phyloP scores from a whole-genome alignment of 2,797 vertebrate species.

The Brachyrhaphis roseni region DNA sequence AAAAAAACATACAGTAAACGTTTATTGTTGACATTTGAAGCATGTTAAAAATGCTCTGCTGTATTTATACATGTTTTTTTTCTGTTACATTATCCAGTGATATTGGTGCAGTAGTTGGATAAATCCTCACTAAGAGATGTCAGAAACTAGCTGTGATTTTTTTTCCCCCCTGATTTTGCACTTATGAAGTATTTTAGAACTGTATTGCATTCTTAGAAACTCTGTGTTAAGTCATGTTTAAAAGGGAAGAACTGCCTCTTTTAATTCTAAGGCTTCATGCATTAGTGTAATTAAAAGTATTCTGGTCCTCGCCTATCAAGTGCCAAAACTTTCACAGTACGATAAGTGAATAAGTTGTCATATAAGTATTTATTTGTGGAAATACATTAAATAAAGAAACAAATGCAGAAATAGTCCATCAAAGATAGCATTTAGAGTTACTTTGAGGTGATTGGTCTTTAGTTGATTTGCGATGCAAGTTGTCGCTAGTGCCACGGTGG shows the following conservation, averaged over 20 bases:
- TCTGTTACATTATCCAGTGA: background rate
- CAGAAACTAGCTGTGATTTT: background rate
- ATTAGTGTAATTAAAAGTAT: background rate
- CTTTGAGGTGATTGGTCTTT: background rate
- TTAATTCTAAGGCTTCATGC: background rate
- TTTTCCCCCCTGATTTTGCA: background rate
- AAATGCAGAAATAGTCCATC: background rate
- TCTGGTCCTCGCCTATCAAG: background rate
- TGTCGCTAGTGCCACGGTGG: background rate
- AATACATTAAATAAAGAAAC: background rate
- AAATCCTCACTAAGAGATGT: background rate
- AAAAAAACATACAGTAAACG: background rate
- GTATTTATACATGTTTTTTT: constrained; percentile 7
- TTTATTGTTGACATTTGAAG: background rate
- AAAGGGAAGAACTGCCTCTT: background rate
- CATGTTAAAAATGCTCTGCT: constrained; percentile 4
- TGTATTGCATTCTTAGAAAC: background rate
- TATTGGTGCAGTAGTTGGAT: background rate
- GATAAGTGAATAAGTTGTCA: background rate
- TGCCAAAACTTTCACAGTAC: background rate
- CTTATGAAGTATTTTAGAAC: background rate
- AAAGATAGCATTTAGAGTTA: background rate
- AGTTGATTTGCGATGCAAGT: background rate
- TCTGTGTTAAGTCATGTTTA: background rate
- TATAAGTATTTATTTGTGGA: background rate